Conservation (phyloP, 2,888 invertebrate species). For the Dendrolimus pini region DNA sequence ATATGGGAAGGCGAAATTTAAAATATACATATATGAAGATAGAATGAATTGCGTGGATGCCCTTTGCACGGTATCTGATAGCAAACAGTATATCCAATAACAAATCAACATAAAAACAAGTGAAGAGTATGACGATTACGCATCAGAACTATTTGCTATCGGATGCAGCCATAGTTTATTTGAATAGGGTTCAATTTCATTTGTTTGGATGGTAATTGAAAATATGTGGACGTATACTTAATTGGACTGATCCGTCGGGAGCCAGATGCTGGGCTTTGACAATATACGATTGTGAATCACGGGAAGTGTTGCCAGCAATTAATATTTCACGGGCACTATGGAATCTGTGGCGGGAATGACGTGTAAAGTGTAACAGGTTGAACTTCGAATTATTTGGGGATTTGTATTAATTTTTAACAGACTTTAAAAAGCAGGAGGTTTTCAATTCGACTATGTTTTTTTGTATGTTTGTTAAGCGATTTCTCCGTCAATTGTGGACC, state of each 20-base stretch:
- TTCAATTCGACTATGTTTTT: no score
- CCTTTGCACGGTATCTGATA: neutral
- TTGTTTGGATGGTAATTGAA: neutral
- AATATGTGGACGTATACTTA: slow-evolving; percentile 26
- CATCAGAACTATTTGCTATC: neutral
- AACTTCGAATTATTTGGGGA: no score
- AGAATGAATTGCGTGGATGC: neutral
- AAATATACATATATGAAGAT: neutral
- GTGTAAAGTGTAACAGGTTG: no score
- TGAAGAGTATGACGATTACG: neutral
- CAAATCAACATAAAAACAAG: neutral
- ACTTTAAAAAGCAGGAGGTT: no score
- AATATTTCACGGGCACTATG: no score
- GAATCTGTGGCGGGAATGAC: no score
- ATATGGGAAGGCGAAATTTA: no score
- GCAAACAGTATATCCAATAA: neutral
- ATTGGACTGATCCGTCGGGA: slow-evolving; percentile 47
- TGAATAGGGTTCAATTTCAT: neutral
- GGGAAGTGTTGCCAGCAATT: neutral
- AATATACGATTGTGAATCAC: slow-evolving; percentile 47
- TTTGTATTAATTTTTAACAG: no score
- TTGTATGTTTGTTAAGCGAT: no score
- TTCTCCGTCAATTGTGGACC: no score
- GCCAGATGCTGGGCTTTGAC: slow-evolving; percentile 47
- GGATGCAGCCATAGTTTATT: neutral